Base-by-base conservation (phyloP, 1,140 invertebrate genomes). In the Saccostrea glomerata region DNA sequence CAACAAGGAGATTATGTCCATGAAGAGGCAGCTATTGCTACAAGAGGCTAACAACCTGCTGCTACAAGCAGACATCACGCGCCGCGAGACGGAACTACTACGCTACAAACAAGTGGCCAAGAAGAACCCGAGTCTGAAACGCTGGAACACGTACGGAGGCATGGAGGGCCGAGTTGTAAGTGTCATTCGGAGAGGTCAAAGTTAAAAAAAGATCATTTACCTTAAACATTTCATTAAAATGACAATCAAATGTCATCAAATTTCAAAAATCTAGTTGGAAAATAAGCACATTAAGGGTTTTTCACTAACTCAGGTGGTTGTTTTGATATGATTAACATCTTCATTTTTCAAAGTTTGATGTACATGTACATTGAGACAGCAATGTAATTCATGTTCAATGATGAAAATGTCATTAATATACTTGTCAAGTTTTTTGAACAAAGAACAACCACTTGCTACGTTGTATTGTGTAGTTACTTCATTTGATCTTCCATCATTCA, bases 1-100 rank as follows among this genome's bases (percentile, higher is more conserved):
- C 5, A 94, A 94, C 91, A 93, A 93, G 82, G 92, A 94, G 87
- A 94, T 95, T 54, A 93, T 94, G 92, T 91, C 92, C 56, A 92
- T 95, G 92, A 94, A 94, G 85, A 87, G 93, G 20, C 94, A 94
- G 88, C 91, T 94, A 86, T 88, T 94, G 83, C 87, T 94, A 82
- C 94, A 94, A 87, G 94, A 95, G 90, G 94, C 94, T 15, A 95
- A 93, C 89, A 94, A 95, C 83, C 89, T 94, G 36, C 91, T 95
- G 25, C 91, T 94, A 60, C 93, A 94, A 86, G 94, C 93, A 13
- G 93, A 95, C 89, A 94, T 94, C 56, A 92, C 93, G 11, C 87
- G 94, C 12, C 90, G 93, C 3, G 94, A 94, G 85, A 91, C 93
- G n/a, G 94, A 94, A 86, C 91, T 94, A 55, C 87, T 92, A 70